These are phyloP conservation scores for Trichoplusia ni DNA, from an alignment of 1,140 invertebrate genomes.

Conservation along the genomic window DNA sequence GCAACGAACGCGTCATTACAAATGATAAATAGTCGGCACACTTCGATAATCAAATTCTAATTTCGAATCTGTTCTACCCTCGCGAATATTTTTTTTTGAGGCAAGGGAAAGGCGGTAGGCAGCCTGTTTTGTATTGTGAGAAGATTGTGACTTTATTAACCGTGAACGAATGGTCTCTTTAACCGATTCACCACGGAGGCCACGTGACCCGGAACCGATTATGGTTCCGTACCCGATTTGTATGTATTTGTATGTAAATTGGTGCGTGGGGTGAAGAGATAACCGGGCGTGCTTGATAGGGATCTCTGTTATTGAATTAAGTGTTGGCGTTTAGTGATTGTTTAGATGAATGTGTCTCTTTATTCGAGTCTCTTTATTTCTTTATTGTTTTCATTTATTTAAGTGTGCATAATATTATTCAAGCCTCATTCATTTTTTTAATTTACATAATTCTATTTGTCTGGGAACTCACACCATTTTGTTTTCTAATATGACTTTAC, in stretches of 20 bases:
- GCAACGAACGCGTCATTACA: slow-evolving; percentile 67
- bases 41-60: slow-evolving; percentile 82
- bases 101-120: slow-evolving; percentile 51
- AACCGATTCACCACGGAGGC: slow-evolving; percentile 68
- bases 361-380: slow-evolving; percentile 31
- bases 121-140: slow-evolving; percentile 71
- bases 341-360: slow-evolving; percentile 34
- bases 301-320: slow-evolving; percentile 74
- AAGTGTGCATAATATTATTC: no score
- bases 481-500: no score
- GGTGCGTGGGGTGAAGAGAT: slow-evolving; percentile 65
- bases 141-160: slow-evolving; percentile 79
- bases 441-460: no score
- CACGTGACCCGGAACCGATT: slow-evolving; percentile 81
- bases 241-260: slow-evolving; percentile 79
- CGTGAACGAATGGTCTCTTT: slow-evolving; percentile 75
- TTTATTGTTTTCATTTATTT: not conserved
- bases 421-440: no score
- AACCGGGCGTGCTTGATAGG: slow-evolving; percentile 67
- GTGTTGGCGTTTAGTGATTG: slow-evolving; percentile 60
- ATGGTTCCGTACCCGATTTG: slow-evolving; percentile 66
- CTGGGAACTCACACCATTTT: no score
- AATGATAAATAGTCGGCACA: slow-evolving; percentile 80
- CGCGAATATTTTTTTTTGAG: slow-evolving; percentile 49
- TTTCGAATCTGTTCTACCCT: slow-evolving; percentile 80